Evolutionary conservation across 1,140 invertebrate species (phyloP).

Genomic region (Campoletis sonorensis): DNA sequence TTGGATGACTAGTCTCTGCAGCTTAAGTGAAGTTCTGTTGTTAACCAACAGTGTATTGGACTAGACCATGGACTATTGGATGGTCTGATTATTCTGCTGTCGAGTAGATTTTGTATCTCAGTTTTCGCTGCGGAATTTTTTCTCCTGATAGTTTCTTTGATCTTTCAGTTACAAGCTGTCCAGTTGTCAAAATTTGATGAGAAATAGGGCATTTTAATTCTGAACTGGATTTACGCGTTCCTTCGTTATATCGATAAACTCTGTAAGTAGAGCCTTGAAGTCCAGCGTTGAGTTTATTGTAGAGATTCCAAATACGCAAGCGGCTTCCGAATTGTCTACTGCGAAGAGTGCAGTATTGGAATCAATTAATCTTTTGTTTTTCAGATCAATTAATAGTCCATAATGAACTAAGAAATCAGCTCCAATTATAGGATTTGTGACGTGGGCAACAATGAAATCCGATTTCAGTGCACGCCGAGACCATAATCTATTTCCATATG

Average conservation of each 20-base stretch:
- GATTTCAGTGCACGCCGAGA: slow-evolving; percentile 47
- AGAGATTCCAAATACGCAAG: slow-evolving; percentile 43
- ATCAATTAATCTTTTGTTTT: slow-evolving; percentile 36
- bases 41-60: background rate
- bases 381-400: slow-evolving; percentile 63
- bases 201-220: background rate
- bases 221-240: background rate
- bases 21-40: background rate
- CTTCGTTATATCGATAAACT: background rate
- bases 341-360: background rate
- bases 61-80: background rate
- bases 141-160: too few relatives aligned
- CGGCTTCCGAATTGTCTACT: background rate
- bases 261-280: background rate
- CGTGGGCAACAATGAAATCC: slow-evolving; percentile 59
- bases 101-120: slow-evolving; percentile 56
- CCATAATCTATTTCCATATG: slow-evolving; percentile 48
- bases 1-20: slow-evolving; percentile 9
- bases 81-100: background rate
- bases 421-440: slow-evolving; percentile 55
- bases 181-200: background rate
- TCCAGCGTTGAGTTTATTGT: slow-evolving; percentile 37
- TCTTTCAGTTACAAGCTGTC: too few relatives aligned
- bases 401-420: slow-evolving; percentile 64
- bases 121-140: slow-evolving; percentile 29